Percentiles rank a stretch among this genome's conserved stretches.
These are phyloP conservation scores for Sardinella longiceps DNA, from an alignment of 2,797 vertebrate species.

Conservation along the genomic window DNA sequence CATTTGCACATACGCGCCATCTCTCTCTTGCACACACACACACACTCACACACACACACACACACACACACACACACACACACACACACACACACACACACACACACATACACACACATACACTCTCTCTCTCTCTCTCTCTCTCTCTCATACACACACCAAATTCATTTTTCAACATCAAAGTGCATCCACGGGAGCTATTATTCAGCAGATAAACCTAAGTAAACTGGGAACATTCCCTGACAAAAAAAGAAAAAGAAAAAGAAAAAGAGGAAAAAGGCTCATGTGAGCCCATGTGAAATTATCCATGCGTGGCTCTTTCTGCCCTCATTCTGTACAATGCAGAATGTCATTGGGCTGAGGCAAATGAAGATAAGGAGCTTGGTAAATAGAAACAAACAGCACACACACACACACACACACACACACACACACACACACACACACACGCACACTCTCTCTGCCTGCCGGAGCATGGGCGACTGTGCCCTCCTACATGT, in stretches of 20 bases:
- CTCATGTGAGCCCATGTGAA: not conserved
- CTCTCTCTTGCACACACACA: not conserved
- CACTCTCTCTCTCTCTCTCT: not conserved
- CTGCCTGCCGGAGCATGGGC: not conserved
- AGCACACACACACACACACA: not conserved
- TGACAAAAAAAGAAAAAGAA: constrained; percentile 28
- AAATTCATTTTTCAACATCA: constrained; percentile 45
- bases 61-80: not conserved
- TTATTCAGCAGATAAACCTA: constrained; percentile 30
- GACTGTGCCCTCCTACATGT: not conserved
- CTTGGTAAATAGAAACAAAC: constrained; percentile 38
- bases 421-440: not conserved
- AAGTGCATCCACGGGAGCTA: constrained; percentile 27
- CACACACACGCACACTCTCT: not conserved
- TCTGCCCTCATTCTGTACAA: constrained; percentile 29
- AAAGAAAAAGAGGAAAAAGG: too few species aligned
- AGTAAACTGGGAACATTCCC: constrained; percentile 28
- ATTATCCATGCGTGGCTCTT: not conserved
- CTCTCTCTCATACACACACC: not conserved
- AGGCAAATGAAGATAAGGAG: constrained; percentile 47
- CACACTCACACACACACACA: not conserved
- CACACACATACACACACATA: not conserved
- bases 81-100: not conserved
- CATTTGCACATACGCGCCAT: too few species aligned
- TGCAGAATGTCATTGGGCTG: constrained; percentile 24